Percentiles rank a stretch among this genome's conserved stretches.
Evolutionary conservation across 35 echinoderm and acorn worm genomes (phyloP).

Genomic region (Strongylocentrotus purpuratus): DNA sequence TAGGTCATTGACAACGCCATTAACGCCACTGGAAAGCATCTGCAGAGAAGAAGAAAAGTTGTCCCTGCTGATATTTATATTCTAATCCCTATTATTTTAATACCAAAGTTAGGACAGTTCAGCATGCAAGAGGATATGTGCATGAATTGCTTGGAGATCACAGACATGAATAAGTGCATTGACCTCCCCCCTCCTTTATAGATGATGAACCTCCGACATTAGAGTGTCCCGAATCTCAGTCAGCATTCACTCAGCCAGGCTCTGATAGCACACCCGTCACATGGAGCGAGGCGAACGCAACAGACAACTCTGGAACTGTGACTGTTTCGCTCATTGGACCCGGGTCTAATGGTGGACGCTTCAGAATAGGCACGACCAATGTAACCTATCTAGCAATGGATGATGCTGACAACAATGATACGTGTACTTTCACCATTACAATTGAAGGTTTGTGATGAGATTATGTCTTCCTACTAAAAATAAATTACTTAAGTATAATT

Average conservation of each 20-base stretch:
- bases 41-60: not conserved
- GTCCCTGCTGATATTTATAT: no score
- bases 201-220: not conserved
- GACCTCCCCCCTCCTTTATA: not conserved
- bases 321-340: not conserved
- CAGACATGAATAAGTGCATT: not conserved
- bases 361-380: not conserved
- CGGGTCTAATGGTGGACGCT: not conserved
- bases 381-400: not conserved
- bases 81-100: no score
- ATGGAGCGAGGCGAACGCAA: not conserved
- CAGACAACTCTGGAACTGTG: not conserved
- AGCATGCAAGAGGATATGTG: not conserved
- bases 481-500: no score
- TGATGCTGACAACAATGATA: not conserved
- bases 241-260: not conserved
- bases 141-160: not conserved
- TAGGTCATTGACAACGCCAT: no score
- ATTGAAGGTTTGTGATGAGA: not conserved
- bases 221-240: not conserved
- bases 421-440: not conserved
- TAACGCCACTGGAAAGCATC: not conserved
- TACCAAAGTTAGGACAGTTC: no score
- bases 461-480: no score
- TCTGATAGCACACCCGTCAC: not conserved